A percentile compares a stretch with the other conserved stretches of the same genome.
Conservation (phyloP, 1,140 invertebrate species). For the Sitobion miscanthi region DNA sequence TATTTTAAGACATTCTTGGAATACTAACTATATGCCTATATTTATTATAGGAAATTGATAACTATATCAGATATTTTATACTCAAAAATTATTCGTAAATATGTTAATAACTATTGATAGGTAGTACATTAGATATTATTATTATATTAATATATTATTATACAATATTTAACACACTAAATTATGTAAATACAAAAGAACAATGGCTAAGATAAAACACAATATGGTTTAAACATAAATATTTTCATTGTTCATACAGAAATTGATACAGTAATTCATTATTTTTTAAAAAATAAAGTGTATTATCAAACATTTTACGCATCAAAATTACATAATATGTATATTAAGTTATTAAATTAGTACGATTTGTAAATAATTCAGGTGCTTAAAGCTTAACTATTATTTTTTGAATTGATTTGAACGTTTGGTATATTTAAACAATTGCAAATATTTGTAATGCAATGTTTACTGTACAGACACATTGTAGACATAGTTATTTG, state of each 20-base stretch:
- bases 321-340: not conserved
- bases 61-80: not conserved
- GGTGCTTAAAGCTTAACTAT: not conserved
- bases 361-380: not conserved
- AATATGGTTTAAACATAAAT: constrained; percentile 3
- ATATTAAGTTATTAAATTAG: not conserved
- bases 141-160: not conserved
- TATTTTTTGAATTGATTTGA: not conserved
- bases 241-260: constrained; percentile 31
- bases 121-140: not conserved
- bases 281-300: not conserved
- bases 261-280: not conserved
- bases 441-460: not conserved
- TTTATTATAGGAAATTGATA: not conserved
- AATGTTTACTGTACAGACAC: not conserved
- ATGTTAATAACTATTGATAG: not conserved
- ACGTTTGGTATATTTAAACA: not conserved
- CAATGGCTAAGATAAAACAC: constrained; percentile 35
- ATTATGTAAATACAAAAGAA: not conserved
- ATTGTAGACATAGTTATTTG: not conserved
- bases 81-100: not conserved
- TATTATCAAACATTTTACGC: not conserved
- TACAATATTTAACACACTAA: not conserved
- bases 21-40: not conserved
- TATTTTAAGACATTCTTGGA: not conserved